These are phyloP conservation scores for Centropus unirufus DNA, from an alignment of 2,113 vertebrate genomes.

Conservation along the genomic window DNA sequence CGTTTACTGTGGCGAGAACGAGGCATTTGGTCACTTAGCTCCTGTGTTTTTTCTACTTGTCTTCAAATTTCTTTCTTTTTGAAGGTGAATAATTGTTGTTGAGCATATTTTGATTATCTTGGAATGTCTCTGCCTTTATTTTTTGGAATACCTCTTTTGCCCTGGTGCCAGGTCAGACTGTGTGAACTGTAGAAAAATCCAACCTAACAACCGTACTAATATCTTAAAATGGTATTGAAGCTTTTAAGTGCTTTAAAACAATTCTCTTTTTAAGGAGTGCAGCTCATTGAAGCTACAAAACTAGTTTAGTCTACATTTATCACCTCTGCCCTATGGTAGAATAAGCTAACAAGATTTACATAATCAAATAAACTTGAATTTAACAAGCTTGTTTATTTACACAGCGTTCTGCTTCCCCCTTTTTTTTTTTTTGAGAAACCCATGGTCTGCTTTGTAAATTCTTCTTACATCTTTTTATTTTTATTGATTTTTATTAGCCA, in stretches of 20 bases:
- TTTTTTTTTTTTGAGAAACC: slow-evolving; percentile 54
- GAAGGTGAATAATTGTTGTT: not conserved
- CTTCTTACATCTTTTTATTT: slow-evolving; percentile 61
- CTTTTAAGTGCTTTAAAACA: slow-evolving; percentile 14
- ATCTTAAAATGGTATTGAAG: not conserved
- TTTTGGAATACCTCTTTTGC: slow-evolving; percentile 9
- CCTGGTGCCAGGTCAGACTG: not conserved
- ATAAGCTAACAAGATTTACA: slow-evolving; percentile 48
- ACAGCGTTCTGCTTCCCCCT: not conserved
- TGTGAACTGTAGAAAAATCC: not conserved
- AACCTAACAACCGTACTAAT: not conserved
- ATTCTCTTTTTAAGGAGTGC: slow-evolving; percentile 33
- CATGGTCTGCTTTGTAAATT: slow-evolving; percentile 55
- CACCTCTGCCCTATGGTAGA: slow-evolving; percentile 25
- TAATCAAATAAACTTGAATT: slow-evolving; percentile 64
- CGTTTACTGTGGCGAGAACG: fast-evolving
- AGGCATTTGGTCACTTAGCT: not conserved
- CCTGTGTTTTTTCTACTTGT: not conserved
- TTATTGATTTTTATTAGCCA: slow-evolving; percentile 74
- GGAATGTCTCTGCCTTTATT: not conserved
- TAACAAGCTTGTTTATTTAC: slow-evolving; percentile 71
- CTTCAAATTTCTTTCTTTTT: not conserved
- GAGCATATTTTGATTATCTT: not conserved
- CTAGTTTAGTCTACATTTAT: slow-evolving; percentile 49
- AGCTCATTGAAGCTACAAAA: slow-evolving; percentile 14